Percentiles rank a stretch among this genome's conserved stretches.
Evolutionary conservation across 2,888 invertebrate species (phyloP).

Genomic region (Microctonus brassicae): DNA sequence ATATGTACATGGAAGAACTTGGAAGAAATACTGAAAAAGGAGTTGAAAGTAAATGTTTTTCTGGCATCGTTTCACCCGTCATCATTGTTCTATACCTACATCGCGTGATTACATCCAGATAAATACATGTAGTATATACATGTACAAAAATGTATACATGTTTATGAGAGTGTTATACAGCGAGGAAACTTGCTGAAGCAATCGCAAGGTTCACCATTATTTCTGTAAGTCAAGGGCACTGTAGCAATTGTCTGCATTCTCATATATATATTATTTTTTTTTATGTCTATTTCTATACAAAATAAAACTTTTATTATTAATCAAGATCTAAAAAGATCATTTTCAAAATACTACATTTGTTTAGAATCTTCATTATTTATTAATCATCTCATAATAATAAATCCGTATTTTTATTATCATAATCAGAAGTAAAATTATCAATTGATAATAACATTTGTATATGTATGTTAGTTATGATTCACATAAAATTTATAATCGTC

Average conservation of each 20-base stretch:
- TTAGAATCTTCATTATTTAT: too few species aligned
- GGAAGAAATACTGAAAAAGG: background rate
- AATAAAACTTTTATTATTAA: too few species aligned
- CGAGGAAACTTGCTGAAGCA: background rate
- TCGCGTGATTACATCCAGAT: slow-evolving; percentile 13
- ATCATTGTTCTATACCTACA: slow-evolving; percentile 18
- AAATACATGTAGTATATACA: background rate
- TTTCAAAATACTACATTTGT: too few species aligned
- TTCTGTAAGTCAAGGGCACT: slow-evolving; percentile 23
- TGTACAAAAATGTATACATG: too few species aligned
- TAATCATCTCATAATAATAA: too few species aligned
- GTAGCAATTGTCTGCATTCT: slow-evolving; percentile 16
- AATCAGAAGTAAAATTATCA: too few species aligned
- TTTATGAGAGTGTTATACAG: too few species aligned
- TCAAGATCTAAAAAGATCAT: too few species aligned
- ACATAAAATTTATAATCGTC: background rate
- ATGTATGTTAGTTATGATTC: background rate
- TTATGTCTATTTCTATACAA: background rate
- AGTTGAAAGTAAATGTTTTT: background rate
- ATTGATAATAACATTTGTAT: background rate
- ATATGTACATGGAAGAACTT: too few species aligned
- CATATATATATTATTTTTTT: background rate
- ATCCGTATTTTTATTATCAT: too few species aligned
- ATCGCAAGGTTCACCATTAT: slow-evolving; percentile 15
- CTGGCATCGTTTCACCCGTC: background rate